Percentiles rank a stretch among this genome's conserved stretches.
These are phyloP conservation scores for Conopomorpha cramerella DNA, from an alignment of 1,140 invertebrate genomes.

Conservation along the genomic window DNA sequence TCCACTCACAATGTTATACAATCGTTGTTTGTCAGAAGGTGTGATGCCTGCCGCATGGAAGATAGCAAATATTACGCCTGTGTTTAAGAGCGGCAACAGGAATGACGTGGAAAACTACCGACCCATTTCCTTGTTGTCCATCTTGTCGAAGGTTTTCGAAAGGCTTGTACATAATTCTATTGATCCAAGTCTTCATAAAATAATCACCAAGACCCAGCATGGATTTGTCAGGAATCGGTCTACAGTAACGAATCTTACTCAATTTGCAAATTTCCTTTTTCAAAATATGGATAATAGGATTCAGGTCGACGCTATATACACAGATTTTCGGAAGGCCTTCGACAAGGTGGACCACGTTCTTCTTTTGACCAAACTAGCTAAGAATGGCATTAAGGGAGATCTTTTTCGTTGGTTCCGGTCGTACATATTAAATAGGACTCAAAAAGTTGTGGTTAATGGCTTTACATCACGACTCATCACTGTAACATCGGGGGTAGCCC, in stretches of 20 bases:
- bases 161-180: conserved; percentile 1
- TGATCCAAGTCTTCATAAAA: background rate
- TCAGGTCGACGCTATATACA: too few relatives aligned
- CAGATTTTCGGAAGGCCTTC: too few relatives aligned
- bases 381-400: too few relatives aligned
- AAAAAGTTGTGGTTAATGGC: too few relatives aligned
- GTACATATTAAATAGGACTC: too few relatives aligned
- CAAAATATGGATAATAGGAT: too few relatives aligned
- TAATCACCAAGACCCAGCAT: conserved; percentile 2
- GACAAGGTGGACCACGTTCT: too few relatives aligned
- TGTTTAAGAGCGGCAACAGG: conserved; percentile 1
- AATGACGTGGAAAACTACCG: conserved; percentile 3
- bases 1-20: conserved; percentile 3
- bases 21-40: background rate
- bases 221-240: conserved; percentile 4
- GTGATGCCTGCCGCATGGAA: conserved; percentile 1
- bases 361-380: too few relatives aligned
- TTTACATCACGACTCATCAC: too few relatives aligned
- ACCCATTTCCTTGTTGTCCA: conserved; percentile 3
- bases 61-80: background rate
- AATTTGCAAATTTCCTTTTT: too few relatives aligned
- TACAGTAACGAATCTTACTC: background rate
- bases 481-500: too few relatives aligned
- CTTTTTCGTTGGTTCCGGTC: too few relatives aligned
- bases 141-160: conserved; percentile 2